These are phyloP conservation scores for Notechis scutatus DNA, from an alignment of 2,113 vertebrate genomes.

Conservation along the genomic window DNA sequence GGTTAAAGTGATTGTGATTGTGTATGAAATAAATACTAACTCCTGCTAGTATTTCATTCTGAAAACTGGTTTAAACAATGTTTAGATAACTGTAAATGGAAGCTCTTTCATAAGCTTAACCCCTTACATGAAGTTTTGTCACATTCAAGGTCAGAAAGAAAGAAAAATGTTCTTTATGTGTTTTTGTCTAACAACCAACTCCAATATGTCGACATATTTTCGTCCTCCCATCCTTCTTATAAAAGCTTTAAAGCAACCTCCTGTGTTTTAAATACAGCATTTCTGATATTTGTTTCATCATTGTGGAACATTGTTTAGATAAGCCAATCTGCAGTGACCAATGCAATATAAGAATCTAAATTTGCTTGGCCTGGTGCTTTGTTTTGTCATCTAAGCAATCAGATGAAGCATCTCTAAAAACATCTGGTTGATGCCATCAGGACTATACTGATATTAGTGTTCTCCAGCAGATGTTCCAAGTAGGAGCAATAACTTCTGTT, in stretches of 20 bases:
- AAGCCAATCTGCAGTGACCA: conserved; percentile 69
- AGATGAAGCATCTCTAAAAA: conserved; percentile 67
- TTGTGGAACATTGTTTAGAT: conserved; percentile 62
- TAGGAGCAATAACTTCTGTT: conserved; percentile 49
- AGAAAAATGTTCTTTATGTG: conserved; percentile 59
- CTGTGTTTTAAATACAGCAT: conserved; percentile 34
- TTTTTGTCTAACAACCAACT: conserved; percentile 48
- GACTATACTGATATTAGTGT: conserved; percentile 54
- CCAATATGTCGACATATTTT: conserved; percentile 51
- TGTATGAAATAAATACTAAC: conserved; percentile 73
- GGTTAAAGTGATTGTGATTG: conserved; percentile 74
- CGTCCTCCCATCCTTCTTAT: conserved; percentile 33
- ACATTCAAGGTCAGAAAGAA: conserved; percentile 73
- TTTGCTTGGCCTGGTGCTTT: conserved; percentile 66
- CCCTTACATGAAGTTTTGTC: conserved; percentile 64
- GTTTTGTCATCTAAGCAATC: conserved; percentile 69
- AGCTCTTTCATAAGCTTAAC: conserved; percentile 66
- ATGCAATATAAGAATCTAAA: conserved; percentile 64
- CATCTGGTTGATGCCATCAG: conserved; percentile 65
- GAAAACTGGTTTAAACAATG: conserved; percentile 68
- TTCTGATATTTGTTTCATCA: conserved; percentile 54
- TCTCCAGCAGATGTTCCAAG: conserved; percentile 61
- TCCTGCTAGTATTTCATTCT: conserved; percentile 76
- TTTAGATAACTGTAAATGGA: conserved; percentile 77
- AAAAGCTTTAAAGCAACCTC: conserved; percentile 32